phyloP scores from a whole-genome alignment of 2,888 invertebrate genomes.

The Tetrapedia diversipes region DNA sequence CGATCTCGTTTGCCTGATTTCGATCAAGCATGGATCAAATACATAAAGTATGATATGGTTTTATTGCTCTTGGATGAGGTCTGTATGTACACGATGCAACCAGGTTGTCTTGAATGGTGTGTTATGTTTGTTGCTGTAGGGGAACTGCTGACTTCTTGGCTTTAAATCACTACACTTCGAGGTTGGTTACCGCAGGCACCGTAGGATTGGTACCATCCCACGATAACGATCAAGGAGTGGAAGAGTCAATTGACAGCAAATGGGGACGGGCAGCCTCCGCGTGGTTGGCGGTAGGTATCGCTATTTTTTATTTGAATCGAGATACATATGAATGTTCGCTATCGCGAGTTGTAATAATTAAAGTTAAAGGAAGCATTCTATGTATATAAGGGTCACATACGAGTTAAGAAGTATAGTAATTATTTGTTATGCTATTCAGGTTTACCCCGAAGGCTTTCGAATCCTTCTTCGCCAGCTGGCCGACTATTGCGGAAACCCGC shows the following conservation, averaged over 20 bases:
- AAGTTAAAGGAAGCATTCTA: too few species aligned
- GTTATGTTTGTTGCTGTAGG: not conserved
- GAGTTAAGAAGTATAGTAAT: not conserved
- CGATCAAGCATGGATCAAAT: slow-evolving; percentile 84
- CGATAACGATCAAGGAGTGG: slow-evolving; percentile 82
- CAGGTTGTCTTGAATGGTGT: too few species aligned
- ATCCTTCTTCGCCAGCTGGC: slow-evolving; percentile 84
- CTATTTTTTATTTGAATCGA: not conserved
- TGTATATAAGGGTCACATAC: too few species aligned
- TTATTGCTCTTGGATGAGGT: not conserved
- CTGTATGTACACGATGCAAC: too few species aligned
- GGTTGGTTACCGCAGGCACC: slow-evolving; percentile 57
- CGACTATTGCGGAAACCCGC: slow-evolving; percentile 84
- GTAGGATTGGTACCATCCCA: slow-evolving; percentile 62
- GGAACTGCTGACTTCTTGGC: slow-evolving; percentile 73
- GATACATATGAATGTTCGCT: too few species aligned
- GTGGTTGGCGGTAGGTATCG: slow-evolving; percentile 87
- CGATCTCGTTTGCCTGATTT: slow-evolving; percentile 83
- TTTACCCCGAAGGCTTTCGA: slow-evolving; percentile 86
- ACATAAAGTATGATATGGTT: slow-evolving; percentile 80
- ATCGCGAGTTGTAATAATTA: too few species aligned
- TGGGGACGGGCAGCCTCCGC: slow-evolving; percentile 86
- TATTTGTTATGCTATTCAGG: slow-evolving; percentile 68
- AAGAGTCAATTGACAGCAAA: slow-evolving; percentile 84
- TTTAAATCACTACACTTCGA: slow-evolving; percentile 76